A percentile compares a stretch with the other conserved stretches of the same genome.
These are phyloP conservation scores for Pseudobourletiella spinata DNA, from an alignment of 1,140 invertebrate species.

Conservation along the genomic window DNA sequence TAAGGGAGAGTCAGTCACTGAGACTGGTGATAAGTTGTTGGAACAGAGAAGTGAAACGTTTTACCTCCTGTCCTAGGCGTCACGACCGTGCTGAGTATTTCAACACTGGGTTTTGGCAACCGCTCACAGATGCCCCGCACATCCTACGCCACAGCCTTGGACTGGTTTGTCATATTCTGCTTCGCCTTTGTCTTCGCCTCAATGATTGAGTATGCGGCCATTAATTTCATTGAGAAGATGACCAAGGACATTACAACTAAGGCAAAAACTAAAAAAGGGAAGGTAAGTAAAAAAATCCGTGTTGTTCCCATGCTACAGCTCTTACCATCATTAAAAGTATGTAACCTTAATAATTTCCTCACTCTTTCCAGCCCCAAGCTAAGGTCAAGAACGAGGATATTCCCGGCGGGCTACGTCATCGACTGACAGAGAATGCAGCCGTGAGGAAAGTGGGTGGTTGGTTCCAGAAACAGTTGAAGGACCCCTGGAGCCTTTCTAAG, in stretches of 20 bases:
- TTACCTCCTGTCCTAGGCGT: conserved; percentile 44
- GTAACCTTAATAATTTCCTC: not conserved
- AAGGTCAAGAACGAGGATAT: not conserved
- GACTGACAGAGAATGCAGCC: not conserved
- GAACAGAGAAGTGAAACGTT: not conserved
- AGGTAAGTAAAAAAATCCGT: too few species aligned
- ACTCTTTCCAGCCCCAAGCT: not conserved
- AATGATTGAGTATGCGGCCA: conserved; percentile 52
- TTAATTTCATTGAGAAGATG: conserved; percentile 53
- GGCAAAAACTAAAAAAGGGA: conserved; percentile 36
- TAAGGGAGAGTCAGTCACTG: too few species aligned
- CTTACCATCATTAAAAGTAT: too few species aligned
- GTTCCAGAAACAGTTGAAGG: conserved; percentile 24
- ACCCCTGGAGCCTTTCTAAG: conserved; percentile 25
- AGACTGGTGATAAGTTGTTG: too few species aligned
- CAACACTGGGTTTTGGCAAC: conserved; percentile 51
- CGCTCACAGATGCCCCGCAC: conserved; percentile 50
- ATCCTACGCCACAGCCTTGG: conserved; percentile 51
- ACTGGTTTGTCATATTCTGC: conserved; percentile 53
- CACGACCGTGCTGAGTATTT: conserved; percentile 53
- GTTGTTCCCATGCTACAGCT: too few species aligned
- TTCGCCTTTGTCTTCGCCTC: conserved; percentile 53
- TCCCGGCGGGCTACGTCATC: not conserved
- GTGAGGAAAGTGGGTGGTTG: conserved; percentile 1
- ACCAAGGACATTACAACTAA: conserved; percentile 39